These are phyloP conservation scores for Lypha dubia DNA, from an alignment of 2,888 invertebrate species.

Conservation along the genomic window DNA sequence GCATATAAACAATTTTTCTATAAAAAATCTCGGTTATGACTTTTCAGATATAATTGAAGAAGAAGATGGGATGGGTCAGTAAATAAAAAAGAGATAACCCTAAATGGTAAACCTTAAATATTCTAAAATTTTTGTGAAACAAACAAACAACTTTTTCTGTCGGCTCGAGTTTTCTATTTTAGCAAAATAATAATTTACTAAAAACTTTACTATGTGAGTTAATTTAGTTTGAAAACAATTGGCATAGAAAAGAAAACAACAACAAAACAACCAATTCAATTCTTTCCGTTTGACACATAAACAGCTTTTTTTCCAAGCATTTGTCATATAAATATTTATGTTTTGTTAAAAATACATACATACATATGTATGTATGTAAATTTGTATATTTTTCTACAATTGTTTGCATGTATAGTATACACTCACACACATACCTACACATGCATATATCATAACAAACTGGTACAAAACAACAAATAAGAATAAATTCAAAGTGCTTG, in stretches of 20 bases:
- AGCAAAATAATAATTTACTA: neutral
- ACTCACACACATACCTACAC: neutral
- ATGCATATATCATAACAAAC: no score
- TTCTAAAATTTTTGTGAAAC: neutral
- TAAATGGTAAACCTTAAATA: neutral
- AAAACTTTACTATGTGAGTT: conserved; percentile 38
- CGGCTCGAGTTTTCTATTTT: neutral
- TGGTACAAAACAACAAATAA: conserved; percentile 4
- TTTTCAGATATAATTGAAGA: no score
- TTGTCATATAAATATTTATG: conserved; percentile 24
- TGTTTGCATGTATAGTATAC: neutral
- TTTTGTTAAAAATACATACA: neutral
- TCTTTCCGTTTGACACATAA: conserved; percentile 54
- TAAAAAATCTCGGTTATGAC: no score
- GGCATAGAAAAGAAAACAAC: neutral
- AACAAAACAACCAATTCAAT: conserved; percentile 46
- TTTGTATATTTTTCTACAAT: no score
- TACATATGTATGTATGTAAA: no score
- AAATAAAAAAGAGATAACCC: neutral
- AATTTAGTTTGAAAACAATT: conserved; percentile 34
- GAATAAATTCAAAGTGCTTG: conserved; percentile 39
- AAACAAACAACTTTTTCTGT: conserved; percentile 2
- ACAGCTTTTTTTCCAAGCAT: conserved; percentile 4
- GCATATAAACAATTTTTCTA: no score
- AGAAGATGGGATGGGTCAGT: no score